phyloP scores from a whole-genome alignment of 2,113 vertebrate genomes.

The Triplophysa tibetana region DNA sequence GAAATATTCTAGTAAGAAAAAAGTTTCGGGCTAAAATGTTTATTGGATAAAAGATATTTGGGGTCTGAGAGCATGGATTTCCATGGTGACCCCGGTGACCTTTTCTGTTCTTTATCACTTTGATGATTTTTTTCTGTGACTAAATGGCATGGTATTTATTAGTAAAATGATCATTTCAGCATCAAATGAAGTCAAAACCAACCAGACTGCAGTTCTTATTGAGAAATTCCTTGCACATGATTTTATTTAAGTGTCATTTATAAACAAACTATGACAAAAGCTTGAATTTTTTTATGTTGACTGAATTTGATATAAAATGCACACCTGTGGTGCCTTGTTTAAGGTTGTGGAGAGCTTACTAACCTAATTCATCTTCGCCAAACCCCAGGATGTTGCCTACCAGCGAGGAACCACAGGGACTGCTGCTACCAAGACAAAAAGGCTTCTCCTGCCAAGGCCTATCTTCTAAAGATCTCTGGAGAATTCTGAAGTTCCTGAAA shows the following conservation, averaged over 20 bases:
- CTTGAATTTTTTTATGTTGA: not conserved
- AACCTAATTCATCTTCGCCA: constrained; percentile 96
- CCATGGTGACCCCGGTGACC: constrained; percentile 37
- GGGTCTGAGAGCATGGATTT: constrained; percentile 37
- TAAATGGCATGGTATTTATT: not conserved
- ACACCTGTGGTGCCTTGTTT: not conserved
- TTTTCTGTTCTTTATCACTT: constrained; percentile 27
- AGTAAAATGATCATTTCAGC: not conserved
- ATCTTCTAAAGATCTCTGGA: constrained; percentile 83
- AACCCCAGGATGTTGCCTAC: constrained; percentile 92
- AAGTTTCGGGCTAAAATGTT: constrained; percentile 44
- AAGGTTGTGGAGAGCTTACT: constrained; percentile 51
- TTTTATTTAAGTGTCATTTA: not conserved
- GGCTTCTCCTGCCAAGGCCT: constrained; percentile 94
- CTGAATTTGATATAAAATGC: not conserved
- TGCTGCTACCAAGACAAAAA: constrained; percentile 85
- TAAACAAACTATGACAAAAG: not conserved
- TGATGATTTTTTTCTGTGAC: constrained; percentile 30
- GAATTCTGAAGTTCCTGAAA: constrained; percentile 90
- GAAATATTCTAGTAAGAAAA: constrained; percentile 53
- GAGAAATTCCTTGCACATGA: not conserved
- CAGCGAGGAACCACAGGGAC: constrained; percentile 85
- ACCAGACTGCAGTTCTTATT: not conserved
- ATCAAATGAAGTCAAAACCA: not conserved
- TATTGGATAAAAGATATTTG: constrained; percentile 44